Base-by-base conservation (phyloP, 2,113 vertebrate genomes). In the Prochilodus magdalenae region DNA sequence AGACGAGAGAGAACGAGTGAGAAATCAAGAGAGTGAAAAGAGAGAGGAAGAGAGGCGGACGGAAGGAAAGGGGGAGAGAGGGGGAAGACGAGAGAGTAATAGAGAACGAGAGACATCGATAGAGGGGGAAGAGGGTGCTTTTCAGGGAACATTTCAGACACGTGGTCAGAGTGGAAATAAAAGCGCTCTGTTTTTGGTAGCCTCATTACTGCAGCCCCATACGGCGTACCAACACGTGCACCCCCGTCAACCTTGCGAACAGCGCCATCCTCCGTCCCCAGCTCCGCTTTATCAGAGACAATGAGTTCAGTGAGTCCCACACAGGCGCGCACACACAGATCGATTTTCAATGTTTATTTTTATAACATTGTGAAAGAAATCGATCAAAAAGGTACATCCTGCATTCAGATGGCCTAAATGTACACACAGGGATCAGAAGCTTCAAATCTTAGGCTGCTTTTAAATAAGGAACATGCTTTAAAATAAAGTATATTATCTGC, bases 401-500 rank as follows among this genome's bases (percentile, higher is more conserved):
- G 90, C 89, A 92, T 92, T 93, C 90, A 90, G 87, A 89, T 87
- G 15, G 53, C 53, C 30, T 67, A 44, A 44, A 44, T 79, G 75
- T 89, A 90, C 86, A 84, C 78, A 83, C 88, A 89, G 81, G 83
- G 55, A 88, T 86, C 67, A 53, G n/a, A 53, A 86, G 85, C 86
- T 81, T 75, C 81, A 85, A 81, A 74, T 73, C 36, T 82, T 84
- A 86, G 74, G 84, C 86, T 86, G 47, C 70, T 75, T 87, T 91
- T 92, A 90, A 93, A 93, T 92, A 94, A 81, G 89, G 85, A 84
- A 89, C 92, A 92, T 92, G 92, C 92, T 76, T 81, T 88, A 91
- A 89, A 87, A 87, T 91, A 83, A 86, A 84, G 88, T 89, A 86
- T 90, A 91, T 91, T 87, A 91, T 78, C 86, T 89, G 12, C n/a